Evolutionary conservation across 1,140 invertebrate species (phyloP).

Genomic region (Micrasema minimum): DNA sequence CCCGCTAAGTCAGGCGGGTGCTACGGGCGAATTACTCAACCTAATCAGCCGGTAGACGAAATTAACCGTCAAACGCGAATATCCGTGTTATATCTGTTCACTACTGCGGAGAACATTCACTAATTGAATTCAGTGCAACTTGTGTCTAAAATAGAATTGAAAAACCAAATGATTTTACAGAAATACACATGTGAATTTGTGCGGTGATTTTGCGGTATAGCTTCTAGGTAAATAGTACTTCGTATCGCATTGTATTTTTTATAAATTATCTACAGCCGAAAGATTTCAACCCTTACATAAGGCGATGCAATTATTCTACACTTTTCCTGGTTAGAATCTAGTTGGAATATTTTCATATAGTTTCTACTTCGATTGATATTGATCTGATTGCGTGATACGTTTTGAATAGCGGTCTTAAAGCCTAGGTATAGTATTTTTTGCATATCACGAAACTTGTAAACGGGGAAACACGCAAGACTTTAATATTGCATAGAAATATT

Average conservation of each 20-base stretch:
- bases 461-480: too few species aligned
- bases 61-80: background rate
- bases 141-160: constrained; percentile 10
- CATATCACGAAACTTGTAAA: too few species aligned
- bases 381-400: constrained; percentile 17
- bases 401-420: background rate
- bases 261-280: too few species aligned
- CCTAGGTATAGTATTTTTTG: too few species aligned
- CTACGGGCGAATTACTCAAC: background rate
- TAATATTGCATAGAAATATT: too few species aligned
- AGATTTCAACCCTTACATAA: constrained; percentile 19
- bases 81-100: background rate
- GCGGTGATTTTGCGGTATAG: constrained; percentile 23
- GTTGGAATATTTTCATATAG: background rate
- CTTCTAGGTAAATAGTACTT: constrained; percentile 8
- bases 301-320: constrained; percentile 1
- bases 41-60: background rate
- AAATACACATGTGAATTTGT: constrained; percentile 14
- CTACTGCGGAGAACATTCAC: background rate
- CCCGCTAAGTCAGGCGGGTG: background rate
- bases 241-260: too few species aligned
- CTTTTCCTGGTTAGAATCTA: constrained; percentile 1
- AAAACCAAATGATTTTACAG: constrained; percentile 12
- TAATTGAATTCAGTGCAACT: too few species aligned
- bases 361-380: constrained; percentile 4